Evolutionary conservation across 2,888 invertebrate genomes (phyloP).

Genomic region (Noctua fimbriata): DNA sequence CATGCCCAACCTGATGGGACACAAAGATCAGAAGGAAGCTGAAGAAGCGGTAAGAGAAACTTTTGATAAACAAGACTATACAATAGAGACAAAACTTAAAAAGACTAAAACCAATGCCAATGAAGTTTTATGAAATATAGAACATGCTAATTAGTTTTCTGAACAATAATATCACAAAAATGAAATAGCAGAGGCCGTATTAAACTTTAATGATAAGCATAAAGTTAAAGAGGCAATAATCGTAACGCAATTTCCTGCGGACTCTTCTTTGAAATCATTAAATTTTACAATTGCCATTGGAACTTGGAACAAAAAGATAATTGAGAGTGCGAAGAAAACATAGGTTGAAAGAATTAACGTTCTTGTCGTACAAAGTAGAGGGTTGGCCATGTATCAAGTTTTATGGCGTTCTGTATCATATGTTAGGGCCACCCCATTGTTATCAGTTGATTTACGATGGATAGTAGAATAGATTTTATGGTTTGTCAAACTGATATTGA

Average conservation of each 20-base stretch:
- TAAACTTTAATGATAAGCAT: conserved; percentile 37
- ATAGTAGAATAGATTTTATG: conserved; percentile 80
- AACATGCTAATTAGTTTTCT: conserved; percentile 1
- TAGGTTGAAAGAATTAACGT: conserved; percentile 30
- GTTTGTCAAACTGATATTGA: conserved; percentile 79
- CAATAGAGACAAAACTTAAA: background rate
- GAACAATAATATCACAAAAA: conserved; percentile 16
- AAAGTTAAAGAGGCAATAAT: conserved; percentile 45
- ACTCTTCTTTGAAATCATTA: conserved; percentile 42
- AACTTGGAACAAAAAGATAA: conserved; percentile 43
- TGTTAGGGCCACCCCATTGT: conserved; percentile 66
- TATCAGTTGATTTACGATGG: conserved; percentile 75
- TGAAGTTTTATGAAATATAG: conserved; percentile 22
- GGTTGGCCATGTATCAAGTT: conserved; percentile 46
- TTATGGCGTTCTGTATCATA: conserved; percentile 49
- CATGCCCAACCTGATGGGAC: conserved; percentile 96
- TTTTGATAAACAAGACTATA: conserved; percentile 27
- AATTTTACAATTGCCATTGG: conserved; percentile 36
- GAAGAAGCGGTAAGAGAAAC: conserved; percentile 92
- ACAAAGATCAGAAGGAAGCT: conserved; percentile 95
- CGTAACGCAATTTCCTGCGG: conserved; percentile 38
- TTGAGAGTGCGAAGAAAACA: conserved; percentile 23
- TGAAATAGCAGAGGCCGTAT: conserved; percentile 21
- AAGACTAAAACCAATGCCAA: conserved; percentile 9
- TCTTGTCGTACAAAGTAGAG: conserved; percentile 41